Evolutionary conservation across 2,888 invertebrate species (phyloP), one percentile per base, ranked within the genome.

Genomic region (Drosophila yooni): DNA sequence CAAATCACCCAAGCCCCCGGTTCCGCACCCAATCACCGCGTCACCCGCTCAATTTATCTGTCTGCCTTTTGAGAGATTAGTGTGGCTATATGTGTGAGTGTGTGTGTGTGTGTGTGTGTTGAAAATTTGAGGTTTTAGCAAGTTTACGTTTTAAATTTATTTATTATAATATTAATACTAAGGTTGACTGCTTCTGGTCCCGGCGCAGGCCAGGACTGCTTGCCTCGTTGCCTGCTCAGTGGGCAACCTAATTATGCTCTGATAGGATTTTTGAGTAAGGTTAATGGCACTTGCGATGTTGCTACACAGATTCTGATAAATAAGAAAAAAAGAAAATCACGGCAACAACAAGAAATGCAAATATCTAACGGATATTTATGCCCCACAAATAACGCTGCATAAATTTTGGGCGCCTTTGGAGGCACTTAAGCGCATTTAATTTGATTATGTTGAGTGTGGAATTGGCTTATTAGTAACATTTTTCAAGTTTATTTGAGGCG

Each of bases 151-250:
- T 79, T 74, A 79, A 85, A 88, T 90, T 82, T 86, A 83, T 90
- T 83, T 88, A 70, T 82, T 85, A 86, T 86, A 86, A 74, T 80
- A 90, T 88, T 86, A 88, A 83, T 86, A 80, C 78, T 83, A 72
- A 88, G 83, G 74, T 57, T 71, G 67, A 53, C 70, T 66, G 64
- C 34, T 51, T 18, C 11, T 11, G 64, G 36, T 36, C 27, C 54
- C 40, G 40, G 21, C 40, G 56, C 43, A 33, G 70, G 7, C 15
- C 46, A 8, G 11, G 25, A 38, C 43, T 33, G 52, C 54, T 61
- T 51, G 70, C 51, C 36, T 75, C 60, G 72, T 63, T 74, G 59
- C 34, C 64, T 40, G 74, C 70, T 66, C 64, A 63, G 67, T 60
- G 54, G 79, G 75, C 72, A 73, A 83, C 83, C 86, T 86, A 87